phyloP scores from a whole-genome alignment of 2,888 invertebrate genomes.

The Graphium colonna region DNA sequence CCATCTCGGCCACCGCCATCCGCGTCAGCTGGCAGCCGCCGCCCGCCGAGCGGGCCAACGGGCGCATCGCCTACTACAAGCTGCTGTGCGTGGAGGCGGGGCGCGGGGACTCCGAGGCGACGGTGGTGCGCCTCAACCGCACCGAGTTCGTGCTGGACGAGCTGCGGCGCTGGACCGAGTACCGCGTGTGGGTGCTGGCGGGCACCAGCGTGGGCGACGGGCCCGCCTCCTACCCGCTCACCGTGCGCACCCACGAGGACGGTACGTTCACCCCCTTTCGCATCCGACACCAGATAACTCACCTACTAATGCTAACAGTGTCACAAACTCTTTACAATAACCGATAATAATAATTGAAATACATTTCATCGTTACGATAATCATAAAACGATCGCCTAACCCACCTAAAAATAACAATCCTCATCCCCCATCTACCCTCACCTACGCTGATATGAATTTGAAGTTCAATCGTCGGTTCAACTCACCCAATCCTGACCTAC shows the following conservation, averaged over 20 bases:
- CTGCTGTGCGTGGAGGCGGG: slow-evolving; percentile 93
- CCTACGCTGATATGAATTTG: too few species aligned
- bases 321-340: too few species aligned
- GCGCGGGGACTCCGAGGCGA: slow-evolving; percentile 91
- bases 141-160: slow-evolving; percentile 92
- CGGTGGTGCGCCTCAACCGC: slow-evolving; percentile 88
- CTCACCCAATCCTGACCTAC: too few species aligned
- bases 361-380: too few species aligned
- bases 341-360: neutral
- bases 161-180: slow-evolving; percentile 96
- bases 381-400: too few species aligned
- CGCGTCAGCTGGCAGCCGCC: slow-evolving; percentile 96
- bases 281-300: too few species aligned
- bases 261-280: slow-evolving; percentile 86
- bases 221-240: slow-evolving; percentile 94
- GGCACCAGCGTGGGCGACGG: slow-evolving; percentile 98
- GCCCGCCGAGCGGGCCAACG: slow-evolving; percentile 93
- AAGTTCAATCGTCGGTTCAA: too few species aligned
- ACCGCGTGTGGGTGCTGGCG: slow-evolving; percentile 97
- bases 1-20: slow-evolving; percentile 93
- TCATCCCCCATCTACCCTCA: too few species aligned
- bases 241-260: slow-evolving; percentile 97
- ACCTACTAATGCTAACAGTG: too few species aligned
- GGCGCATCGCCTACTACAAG: slow-evolving; percentile 96
- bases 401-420: too few species aligned